Evolutionary conservation across 2,888 invertebrate species (phyloP).

Genomic region (Andrena hattorfiana): DNA sequence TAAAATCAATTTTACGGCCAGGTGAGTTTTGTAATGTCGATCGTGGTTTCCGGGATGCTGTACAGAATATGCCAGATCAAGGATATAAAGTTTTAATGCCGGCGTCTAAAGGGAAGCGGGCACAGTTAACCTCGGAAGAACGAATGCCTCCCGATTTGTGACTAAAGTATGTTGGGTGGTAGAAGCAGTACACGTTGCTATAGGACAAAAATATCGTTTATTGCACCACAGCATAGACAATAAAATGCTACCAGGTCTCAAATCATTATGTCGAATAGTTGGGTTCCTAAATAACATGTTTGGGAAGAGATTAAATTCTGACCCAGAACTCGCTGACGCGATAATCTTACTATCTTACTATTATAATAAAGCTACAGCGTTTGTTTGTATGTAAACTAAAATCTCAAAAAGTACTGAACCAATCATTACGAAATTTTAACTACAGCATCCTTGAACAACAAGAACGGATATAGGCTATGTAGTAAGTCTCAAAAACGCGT

Average conservation of each 20-base stretch:
- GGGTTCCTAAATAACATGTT: background rate
- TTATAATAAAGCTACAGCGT: no score
- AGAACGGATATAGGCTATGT: no score
- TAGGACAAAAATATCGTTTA: no score
- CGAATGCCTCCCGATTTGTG: conserved; percentile 62
- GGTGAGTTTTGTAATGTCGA: conserved; percentile 66
- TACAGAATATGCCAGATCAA: conserved; percentile 43
- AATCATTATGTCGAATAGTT: background rate
- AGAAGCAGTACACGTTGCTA: no score
- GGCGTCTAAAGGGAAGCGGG: conserved; percentile 65
- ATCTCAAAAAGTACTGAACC: no score
- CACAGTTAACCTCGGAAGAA: conserved; percentile 59
- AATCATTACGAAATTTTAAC: no score
- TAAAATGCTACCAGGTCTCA: no score
- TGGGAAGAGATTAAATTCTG: background rate
- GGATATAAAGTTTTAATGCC: conserved; percentile 70
- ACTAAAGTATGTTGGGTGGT: conserved; percentile 64
- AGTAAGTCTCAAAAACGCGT: no score
- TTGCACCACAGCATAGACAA: no score
- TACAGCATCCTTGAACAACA: no score
- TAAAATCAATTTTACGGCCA: conserved; percentile 1
- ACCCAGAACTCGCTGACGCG: background rate
- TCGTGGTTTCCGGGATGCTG: conserved; percentile 72
- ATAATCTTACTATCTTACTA: no score
- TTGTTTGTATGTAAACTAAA: no score